Conservation (phyloP, 2,888 invertebrate species). For the Vannuccia rotundouncinata region DNA sequence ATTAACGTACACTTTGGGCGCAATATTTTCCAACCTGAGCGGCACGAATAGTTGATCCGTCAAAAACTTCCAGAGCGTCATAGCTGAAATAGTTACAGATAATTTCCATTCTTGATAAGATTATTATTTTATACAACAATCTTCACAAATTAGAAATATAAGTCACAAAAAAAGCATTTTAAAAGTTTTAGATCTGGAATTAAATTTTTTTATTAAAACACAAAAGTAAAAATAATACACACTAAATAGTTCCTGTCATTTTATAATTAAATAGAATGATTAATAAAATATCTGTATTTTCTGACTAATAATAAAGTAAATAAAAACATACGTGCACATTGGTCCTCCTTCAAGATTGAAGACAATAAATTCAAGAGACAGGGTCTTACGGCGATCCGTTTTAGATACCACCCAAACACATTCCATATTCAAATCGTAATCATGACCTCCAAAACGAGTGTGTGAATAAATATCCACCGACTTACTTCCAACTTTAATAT, state of each 20-base stretch:
- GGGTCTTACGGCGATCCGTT: background rate
- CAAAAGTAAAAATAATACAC: background rate
- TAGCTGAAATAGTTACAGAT: background rate
- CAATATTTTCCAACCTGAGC: background rate
- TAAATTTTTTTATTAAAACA: background rate
- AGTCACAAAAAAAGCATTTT: background rate
- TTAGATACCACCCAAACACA: slow-evolving; percentile 7
- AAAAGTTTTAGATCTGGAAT: background rate
- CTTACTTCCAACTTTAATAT: background rate
- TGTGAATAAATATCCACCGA: slow-evolving; percentile 11
- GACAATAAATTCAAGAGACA: background rate
- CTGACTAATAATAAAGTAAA: background rate
- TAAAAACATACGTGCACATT: slow-evolving; percentile 4
- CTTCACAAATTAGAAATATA: background rate
- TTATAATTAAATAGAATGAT: too few species aligned
- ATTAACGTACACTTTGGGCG: background rate
- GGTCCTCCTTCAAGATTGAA: background rate
- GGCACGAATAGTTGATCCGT: background rate
- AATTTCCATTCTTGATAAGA: too few species aligned
- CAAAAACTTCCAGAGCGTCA: background rate
- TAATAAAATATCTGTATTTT: slow-evolving; percentile 16
- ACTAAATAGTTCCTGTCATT: background rate
- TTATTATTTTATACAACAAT: too few species aligned
- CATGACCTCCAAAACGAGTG: slow-evolving; percentile 9
- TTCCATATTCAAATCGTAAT: background rate